Conservation (phyloP, 2,888 invertebrate species). For the Ochlodes sylvanus region DNA sequence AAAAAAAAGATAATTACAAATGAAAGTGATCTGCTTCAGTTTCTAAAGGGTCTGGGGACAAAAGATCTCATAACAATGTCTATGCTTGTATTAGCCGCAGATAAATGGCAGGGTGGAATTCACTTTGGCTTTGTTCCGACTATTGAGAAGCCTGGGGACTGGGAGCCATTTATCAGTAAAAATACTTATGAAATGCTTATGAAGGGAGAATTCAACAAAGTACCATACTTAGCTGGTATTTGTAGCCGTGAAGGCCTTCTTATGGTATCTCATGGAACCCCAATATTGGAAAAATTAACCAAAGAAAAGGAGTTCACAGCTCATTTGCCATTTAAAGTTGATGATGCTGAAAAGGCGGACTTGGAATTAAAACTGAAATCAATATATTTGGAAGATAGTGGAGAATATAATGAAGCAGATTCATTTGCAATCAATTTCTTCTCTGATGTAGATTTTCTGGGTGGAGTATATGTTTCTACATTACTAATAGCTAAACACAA, state of each 20-base stretch:
- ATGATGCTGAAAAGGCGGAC: conserved; percentile 52
- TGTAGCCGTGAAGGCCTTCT: conserved; percentile 77
- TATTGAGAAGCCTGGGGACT: conserved; percentile 66
- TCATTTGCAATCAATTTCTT: conserved; percentile 75
- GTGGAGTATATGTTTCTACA: conserved; percentile 66
- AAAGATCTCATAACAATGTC: conserved; percentile 64
- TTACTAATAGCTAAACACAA: conserved; percentile 62
- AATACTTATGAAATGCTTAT: conserved; percentile 66
- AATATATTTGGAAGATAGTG: conserved; percentile 74
- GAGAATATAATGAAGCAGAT: conserved; percentile 62
- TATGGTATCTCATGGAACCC: conserved; percentile 53
- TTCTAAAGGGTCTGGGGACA: conserved; percentile 60
- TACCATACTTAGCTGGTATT: conserved; percentile 80
- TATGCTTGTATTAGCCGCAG: conserved; percentile 53
- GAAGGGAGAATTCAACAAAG: conserved; percentile 72
- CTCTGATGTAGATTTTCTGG: conserved; percentile 77
- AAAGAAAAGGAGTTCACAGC: conserved; percentile 65
- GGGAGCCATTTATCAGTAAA: conserved; percentile 74
- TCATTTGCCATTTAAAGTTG: conserved; percentile 63
- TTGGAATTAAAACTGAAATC: conserved; percentile 61
- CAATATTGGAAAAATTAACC: conserved; percentile 66
- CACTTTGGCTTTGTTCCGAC: conserved; percentile 81
- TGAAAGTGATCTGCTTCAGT: conserved; percentile 59
- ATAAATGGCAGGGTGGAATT: conserved; percentile 64
- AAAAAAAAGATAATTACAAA: conserved; percentile 55